Percentiles rank a stretch among this genome's conserved stretches.
Evolutionary conservation across 2,888 invertebrate genomes (phyloP).

Genomic region (Cerceris ruficornis): DNA sequence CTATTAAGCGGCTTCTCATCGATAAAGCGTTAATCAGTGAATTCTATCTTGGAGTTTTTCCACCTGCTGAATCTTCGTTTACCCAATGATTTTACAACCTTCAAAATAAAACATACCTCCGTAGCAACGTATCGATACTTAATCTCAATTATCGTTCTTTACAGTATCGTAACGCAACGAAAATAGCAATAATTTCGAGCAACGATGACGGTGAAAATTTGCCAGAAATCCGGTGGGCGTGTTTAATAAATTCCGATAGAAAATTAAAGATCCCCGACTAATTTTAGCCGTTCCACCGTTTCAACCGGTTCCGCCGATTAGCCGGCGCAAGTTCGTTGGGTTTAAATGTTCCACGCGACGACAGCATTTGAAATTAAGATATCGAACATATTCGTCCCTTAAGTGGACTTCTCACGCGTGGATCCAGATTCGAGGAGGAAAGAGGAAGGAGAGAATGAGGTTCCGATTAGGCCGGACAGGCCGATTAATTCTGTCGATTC

Average conservation of each 20-base stretch:
- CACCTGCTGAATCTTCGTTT: too few relatives aligned
- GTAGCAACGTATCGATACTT: too few relatives aligned
- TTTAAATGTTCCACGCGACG: slow-evolving; percentile 43
- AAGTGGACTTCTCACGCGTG: slow-evolving; percentile 53
- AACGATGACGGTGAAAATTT: background rate
- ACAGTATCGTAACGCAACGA: too few relatives aligned
- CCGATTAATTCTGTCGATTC: slow-evolving; percentile 63
- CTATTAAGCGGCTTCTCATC: too few relatives aligned
- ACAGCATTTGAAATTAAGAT: slow-evolving; percentile 60
- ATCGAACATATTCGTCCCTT: slow-evolving; percentile 54
- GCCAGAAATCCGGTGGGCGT: slow-evolving; percentile 5
- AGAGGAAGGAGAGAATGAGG: slow-evolving; percentile 26
- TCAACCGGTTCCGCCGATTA: slow-evolving; percentile 35
- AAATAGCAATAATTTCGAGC: background rate
- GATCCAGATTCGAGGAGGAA: background rate
- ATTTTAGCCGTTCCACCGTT: slow-evolving; percentile 23
- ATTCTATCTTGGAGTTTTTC: too few relatives aligned
- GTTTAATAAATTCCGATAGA: slow-evolving; percentile 38
- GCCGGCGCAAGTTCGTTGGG: slow-evolving; percentile 14
- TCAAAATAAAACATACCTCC: too few relatives aligned
- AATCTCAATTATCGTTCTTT: too few relatives aligned
- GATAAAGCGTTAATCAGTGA: too few relatives aligned
- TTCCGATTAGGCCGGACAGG: slow-evolving; percentile 51
- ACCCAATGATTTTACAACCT: too few relatives aligned
- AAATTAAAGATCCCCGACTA: slow-evolving; percentile 44